These are phyloP conservation scores for Sminthopsis crassicaudata DNA, from an alignment of 2,113 vertebrate species.

Conservation along the genomic window DNA sequence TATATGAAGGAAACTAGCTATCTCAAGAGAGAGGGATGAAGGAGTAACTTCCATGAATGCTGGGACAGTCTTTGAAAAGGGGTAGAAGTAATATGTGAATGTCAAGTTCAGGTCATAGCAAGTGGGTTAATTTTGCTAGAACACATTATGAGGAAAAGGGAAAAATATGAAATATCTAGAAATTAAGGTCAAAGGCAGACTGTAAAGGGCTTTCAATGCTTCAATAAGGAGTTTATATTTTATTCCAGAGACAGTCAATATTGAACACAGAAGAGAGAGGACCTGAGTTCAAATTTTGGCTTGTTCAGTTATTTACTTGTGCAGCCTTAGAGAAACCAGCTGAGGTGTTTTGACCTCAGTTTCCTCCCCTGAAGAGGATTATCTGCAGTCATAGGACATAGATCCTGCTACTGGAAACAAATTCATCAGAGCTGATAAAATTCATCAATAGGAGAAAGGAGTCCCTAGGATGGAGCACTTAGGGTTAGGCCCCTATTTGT, in stretches of 20 bases:
- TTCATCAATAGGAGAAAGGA: neutral
- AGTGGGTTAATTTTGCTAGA: neutral
- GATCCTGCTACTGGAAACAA: neutral
- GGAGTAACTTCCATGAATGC: neutral
- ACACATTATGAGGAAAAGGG: neutral
- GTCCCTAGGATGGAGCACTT: neutral
- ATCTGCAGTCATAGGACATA: too few relatives aligned
- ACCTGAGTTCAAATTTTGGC: neutral
- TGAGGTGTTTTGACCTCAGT: neutral
- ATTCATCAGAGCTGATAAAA: neutral
- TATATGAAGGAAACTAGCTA: neutral
- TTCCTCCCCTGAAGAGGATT: neutral
- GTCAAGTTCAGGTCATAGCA: neutral
- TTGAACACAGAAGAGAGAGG: neutral
- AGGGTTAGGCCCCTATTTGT: neutral
- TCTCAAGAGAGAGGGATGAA: neutral
- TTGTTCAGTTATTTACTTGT: neutral
- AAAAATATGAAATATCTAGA: neutral
- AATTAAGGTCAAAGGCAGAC: neutral
- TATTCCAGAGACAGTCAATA: neutral
- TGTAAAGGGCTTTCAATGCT: neutral
- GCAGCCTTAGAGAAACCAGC: neutral
- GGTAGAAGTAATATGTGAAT: neutral
- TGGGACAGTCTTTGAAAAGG: neutral
- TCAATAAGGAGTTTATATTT: neutral